A percentile compares a stretch with the other conserved stretches of the same genome.
Evolutionary conservation across 2,797 vertebrate genomes (phyloP).

Genomic region (Mormyrops attenuatus): DNA sequence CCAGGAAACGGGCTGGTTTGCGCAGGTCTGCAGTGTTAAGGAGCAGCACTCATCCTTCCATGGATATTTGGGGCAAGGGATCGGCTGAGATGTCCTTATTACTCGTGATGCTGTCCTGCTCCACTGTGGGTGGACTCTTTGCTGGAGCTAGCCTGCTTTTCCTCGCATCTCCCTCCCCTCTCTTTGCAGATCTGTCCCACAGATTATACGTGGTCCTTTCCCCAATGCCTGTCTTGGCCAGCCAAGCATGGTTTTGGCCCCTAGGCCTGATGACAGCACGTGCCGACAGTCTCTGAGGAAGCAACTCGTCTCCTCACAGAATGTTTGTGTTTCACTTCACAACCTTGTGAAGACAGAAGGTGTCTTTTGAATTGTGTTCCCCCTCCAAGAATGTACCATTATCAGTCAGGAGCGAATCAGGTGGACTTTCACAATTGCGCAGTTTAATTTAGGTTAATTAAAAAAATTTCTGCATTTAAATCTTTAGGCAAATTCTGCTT

Average conservation of each 20-base stretch:
- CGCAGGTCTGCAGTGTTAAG: neutral
- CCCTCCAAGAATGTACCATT: neutral
- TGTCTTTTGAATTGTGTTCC: neutral
- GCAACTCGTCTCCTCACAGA: slow-evolving; percentile 37
- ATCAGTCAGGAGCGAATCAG: neutral
- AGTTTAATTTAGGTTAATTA: neutral
- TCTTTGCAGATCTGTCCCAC: neutral
- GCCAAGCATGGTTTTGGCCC: slow-evolving; percentile 31
- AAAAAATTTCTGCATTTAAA: slow-evolving; percentile 18
- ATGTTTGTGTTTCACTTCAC: neutral
- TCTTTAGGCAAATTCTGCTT: slow-evolving; percentile 24
- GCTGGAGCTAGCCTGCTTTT: neutral
- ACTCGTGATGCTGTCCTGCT: neutral
- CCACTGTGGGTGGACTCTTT: neutral
- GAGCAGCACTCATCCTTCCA: neutral
- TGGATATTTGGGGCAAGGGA: neutral
- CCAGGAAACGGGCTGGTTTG: neutral
- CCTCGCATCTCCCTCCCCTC: neutral
- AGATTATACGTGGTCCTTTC: too few relatives aligned
- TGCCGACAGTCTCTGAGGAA: slow-evolving; percentile 43
- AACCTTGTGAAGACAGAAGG: neutral
- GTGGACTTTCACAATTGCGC: neutral
- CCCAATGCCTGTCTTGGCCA: slow-evolving; percentile 21
- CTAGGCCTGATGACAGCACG: slow-evolving; percentile 36
- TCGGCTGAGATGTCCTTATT: neutral